A percentile compares a stretch with the other conserved stretches of the same genome.
These are phyloP conservation scores for Agrypnus murinus DNA, from an alignment of 2,888 invertebrate genomes.

Conservation along the genomic window DNA sequence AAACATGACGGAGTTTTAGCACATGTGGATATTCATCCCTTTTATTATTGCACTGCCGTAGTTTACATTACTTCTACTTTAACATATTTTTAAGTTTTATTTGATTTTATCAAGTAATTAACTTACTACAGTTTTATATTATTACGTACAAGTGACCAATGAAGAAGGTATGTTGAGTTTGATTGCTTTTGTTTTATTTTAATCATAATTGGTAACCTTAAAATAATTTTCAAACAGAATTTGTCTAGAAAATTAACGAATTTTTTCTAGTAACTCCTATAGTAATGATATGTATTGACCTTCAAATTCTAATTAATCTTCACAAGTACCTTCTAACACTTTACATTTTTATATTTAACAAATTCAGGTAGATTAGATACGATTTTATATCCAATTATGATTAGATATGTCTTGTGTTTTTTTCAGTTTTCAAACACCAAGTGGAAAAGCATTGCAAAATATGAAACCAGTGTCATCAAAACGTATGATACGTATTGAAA, in stretches of 20 bases:
- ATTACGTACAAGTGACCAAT: conserved; percentile 32
- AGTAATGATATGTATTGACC: conserved; percentile 60
- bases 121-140: too few relatives aligned
- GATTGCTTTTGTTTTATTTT: conserved; percentile 22
- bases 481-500: conserved; percentile 75
- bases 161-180: conserved; percentile 32
- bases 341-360: conserved; percentile 53
- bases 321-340: conserved; percentile 57
- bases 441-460: background rate
- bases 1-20: too few relatives aligned
- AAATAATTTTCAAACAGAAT: conserved; percentile 38
- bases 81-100: too few relatives aligned
- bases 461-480: conserved; percentile 65
- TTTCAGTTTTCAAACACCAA: conserved; percentile 13
- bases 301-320: conserved; percentile 61
- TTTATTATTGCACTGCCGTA: too few relatives aligned
- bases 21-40: too few relatives aligned
- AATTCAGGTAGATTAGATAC: conserved; percentile 29
- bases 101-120: too few relatives aligned
- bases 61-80: too few relatives aligned
- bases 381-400: background rate
- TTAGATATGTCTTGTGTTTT: background rate
- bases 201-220: conserved; percentile 43
- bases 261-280: conserved; percentile 49
- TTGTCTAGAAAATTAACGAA: conserved; percentile 54